Evolutionary conservation across 64 coral and sea anemone genomes (phyloP), one percentile per base, ranked within the genome.

Genomic region (Astreopora myriophthalma): DNA sequence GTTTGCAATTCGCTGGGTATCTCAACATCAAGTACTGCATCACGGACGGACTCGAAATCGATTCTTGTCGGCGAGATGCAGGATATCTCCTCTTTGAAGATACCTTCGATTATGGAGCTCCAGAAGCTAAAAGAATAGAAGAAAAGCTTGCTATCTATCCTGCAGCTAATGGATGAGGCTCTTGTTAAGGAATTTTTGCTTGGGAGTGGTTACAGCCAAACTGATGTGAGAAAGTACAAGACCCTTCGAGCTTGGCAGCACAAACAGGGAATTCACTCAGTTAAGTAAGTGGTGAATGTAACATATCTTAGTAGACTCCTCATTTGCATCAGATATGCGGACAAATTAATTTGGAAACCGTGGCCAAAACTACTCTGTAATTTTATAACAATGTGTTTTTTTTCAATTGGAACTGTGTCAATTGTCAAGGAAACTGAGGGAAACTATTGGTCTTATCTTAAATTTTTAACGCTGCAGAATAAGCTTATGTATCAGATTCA

Each of bases 201-300:
- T 73, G 92, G 85, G 23, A 42, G 36, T 79, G 83, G 84, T 29
- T 80, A 73, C 33, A 52, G 36, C 48, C 49, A 80, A 70, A 75
- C 85, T 51, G 82, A 62, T 55, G 33, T 92, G 34, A 63, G 58
- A 67, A 93, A 87, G 69, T 87, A 87, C 60, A 93, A 93, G 44
- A 93, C 92, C 25, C 84, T 93, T 24, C 85, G 92, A 80, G 74
- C 91, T 58, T 93, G 84, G 84, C 57, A 93, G 35, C 91, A 93
- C 62, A 66, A 85, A 52, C 79, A 85, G 42, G 90, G 91, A 28
- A 67, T 93, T 57, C 91, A 93, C 74, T 87, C 91, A 33, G 31
- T 87, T n/a, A 93, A 72, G 91, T 87, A 76, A 76, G 73, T 39
- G 48, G 71, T 74, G 14, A 74, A 35, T 12, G 23, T 38, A 74